Percentiles rank a stretch among this genome's conserved stretches.
Conservation (phyloP, 2,888 invertebrate species). For the Epinotia nisella region DNA sequence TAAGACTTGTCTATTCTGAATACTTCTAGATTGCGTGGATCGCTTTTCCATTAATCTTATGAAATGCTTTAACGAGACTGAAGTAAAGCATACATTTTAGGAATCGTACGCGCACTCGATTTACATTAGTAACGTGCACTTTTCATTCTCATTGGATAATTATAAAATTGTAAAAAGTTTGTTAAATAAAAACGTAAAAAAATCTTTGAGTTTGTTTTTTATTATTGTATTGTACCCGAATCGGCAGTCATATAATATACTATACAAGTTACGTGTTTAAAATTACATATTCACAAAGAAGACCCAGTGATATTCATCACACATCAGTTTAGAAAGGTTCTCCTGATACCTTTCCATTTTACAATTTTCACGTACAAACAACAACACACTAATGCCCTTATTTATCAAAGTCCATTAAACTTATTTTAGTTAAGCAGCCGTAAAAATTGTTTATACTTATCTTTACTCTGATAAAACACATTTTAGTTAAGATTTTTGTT, state of each 20-base stretch:
- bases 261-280: constrained; percentile 7
- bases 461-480: too few relatives aligned
- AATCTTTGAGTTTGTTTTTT: too few relatives aligned
- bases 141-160: constrained; percentile 61
- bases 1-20: not conserved
- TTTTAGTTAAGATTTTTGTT: too few relatives aligned
- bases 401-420: too few relatives aligned
- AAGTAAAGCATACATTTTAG: constrained; percentile 55
- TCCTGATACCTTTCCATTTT: not conserved
- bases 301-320: not conserved
- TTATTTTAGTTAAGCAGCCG: too few relatives aligned
- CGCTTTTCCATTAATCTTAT: constrained; percentile 49
- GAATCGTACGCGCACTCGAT: constrained; percentile 58
- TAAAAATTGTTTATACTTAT: too few relatives aligned
- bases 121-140: constrained; percentile 70
- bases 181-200: constrained; percentile 76
- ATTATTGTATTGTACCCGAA: too few relatives aligned
- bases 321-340: constrained; percentile 1
- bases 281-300: not conserved
- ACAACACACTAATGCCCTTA: too few relatives aligned
- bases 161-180: constrained; percentile 67
- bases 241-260: constrained; percentile 60
- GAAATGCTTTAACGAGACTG: constrained; percentile 65
- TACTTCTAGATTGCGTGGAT: constrained; percentile 25
- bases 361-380: not conserved